Conservation (phyloP, 2,797 vertebrate genomes). For the Dallia pectoralis region DNA sequence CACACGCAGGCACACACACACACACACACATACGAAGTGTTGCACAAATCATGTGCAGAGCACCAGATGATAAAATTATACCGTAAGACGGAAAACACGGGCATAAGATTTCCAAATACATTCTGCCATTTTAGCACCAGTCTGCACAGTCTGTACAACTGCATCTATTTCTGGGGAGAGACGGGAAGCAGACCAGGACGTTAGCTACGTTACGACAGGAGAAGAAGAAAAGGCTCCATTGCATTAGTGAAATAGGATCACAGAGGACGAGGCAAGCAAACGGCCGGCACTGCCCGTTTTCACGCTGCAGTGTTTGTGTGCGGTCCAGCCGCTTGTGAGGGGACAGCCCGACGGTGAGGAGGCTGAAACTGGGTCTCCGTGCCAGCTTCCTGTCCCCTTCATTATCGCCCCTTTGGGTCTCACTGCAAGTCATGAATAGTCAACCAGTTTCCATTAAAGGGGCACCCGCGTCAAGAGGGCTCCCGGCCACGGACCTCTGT, state of each 20-base stretch:
- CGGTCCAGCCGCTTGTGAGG: slow-evolving; percentile 22
- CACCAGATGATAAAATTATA: slow-evolving; percentile 62
- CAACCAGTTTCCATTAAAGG: slow-evolving; percentile 72
- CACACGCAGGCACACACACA: slow-evolving; percentile 7
- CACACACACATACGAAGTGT: slow-evolving; percentile 44
- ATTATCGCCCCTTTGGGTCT: slow-evolving; percentile 72
- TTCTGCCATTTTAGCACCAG: slow-evolving; percentile 64
- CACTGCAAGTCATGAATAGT: slow-evolving; percentile 66
- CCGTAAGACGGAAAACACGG: slow-evolving; percentile 74
- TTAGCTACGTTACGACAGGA: slow-evolving; percentile 23
- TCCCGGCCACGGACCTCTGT: slow-evolving; percentile 55
- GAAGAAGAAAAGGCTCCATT: slow-evolving; percentile 25
- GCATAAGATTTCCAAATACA: slow-evolving; percentile 65
- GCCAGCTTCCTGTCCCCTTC: slow-evolving; percentile 61
- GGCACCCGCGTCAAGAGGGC: slow-evolving; percentile 69
- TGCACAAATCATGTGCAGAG: slow-evolving; percentile 50
- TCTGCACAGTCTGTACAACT: slow-evolving; percentile 46
- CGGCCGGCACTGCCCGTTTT: slow-evolving; percentile 43
- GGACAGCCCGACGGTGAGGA: neutral
- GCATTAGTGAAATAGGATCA: slow-evolving; percentile 8
- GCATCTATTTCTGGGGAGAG: slow-evolving; percentile 67
- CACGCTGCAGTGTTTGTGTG: slow-evolving; percentile 42
- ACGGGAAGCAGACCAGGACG: slow-evolving; percentile 50
- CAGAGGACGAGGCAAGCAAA: slow-evolving; percentile 9
- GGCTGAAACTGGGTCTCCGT: slow-evolving; percentile 34